Evolutionary conservation across 1,140 invertebrate species (phyloP), one percentile per base, ranked within the genome.

Genomic region (Scaptomyza pallida): DNA sequence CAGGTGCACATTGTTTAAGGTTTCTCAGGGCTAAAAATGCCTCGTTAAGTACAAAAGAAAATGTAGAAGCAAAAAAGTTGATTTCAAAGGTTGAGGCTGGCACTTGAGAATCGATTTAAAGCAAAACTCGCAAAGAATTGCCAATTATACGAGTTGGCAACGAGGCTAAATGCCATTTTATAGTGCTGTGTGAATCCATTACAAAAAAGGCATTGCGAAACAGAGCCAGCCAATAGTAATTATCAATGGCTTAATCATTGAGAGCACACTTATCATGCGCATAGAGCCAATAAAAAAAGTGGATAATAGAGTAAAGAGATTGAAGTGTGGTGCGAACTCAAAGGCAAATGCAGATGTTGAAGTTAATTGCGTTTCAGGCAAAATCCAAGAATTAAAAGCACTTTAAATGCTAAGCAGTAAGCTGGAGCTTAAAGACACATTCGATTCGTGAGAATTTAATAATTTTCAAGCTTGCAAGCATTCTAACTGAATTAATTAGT

Each of bases 161-260:
- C 68, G 64, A 60, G 54, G 72, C 65, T 15, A 64, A 79, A 80
- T 67, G 40, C 65, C 72, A 71, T 75, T 79, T 43, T 13, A 62
- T 33, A n/a, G 4, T 47, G 45, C 45, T 43, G 35, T 17, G 33
- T 56, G 44, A 65, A 48, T 48, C 52, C 35, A 65, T 30, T 48
- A n/a, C n/a, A 26, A 26, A 45, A 55, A 56, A 56, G 33, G 61
- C 50, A 63, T 55, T 55, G 40, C 15, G 52, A 51, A 45, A 47
- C 51, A 75, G 56, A 74, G 54, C 50, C 57, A 62, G 47, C 51
- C 52, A 63, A 40, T 61, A 82, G 74, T 81, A 81, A 82, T 81
- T 81, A 80, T 78, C 78, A 78, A 81, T 74, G 69, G 78, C 69
- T 57, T 82, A 82, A 77, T 82, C 82, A 81, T 77, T 81, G 63